Evolutionary conservation across 2,113 vertebrate species (phyloP).

Genomic region (Pelecanus crispus): DNA sequence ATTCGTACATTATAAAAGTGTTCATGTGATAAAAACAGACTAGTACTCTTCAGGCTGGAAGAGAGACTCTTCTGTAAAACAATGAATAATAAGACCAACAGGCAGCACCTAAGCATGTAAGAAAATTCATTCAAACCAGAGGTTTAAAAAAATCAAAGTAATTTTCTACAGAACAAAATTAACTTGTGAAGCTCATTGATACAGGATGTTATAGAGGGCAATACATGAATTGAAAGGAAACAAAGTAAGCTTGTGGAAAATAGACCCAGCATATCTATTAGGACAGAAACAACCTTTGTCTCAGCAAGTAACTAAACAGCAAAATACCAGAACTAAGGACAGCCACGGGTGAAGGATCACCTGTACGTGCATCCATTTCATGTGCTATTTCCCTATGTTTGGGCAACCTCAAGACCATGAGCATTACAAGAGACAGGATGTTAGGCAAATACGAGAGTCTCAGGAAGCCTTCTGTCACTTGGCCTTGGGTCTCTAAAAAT

Average conservation of each 20-base stretch:
- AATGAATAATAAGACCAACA: neutral
- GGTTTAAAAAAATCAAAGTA: neutral
- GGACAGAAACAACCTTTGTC: neutral
- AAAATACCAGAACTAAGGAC: neutral
- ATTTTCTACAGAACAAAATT: neutral
- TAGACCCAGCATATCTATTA: fast-evolving
- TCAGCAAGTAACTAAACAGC: neutral
- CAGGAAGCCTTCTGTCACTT: neutral
- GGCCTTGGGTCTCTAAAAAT: neutral
- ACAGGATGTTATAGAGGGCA: neutral
- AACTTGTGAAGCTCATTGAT: neutral
- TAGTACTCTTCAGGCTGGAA: neutral
- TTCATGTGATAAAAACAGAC: neutral
- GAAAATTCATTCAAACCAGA: neutral
- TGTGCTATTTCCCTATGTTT: neutral
- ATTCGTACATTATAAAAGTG: fast-evolving
- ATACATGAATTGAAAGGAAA: neutral
- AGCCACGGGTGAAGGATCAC: neutral
- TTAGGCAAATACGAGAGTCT: neutral
- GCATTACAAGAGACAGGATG: neutral
- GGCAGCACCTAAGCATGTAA: neutral
- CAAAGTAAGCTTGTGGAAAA: neutral
- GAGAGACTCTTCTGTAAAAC: neutral
- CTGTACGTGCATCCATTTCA: neutral
- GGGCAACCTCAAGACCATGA: neutral